Evolutionary conservation across 2,888 invertebrate genomes (phyloP).

Genomic region (Baccha elongata): DNA sequence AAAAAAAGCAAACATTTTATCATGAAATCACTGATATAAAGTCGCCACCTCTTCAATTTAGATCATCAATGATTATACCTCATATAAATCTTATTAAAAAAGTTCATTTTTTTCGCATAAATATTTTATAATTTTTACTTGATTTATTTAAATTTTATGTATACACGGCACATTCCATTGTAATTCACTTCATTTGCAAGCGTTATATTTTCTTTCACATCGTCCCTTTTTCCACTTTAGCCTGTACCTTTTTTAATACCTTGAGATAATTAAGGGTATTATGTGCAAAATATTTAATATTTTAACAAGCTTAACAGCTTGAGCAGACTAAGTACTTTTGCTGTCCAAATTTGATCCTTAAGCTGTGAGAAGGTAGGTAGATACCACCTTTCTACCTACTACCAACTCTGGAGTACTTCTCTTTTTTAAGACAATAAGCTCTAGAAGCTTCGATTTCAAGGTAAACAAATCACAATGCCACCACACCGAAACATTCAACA

Average conservation of each 20-base stretch:
- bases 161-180: too few species aligned
- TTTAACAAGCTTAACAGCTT: conserved; percentile 18
- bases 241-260: neutral
- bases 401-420: neutral
- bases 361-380: too few species aligned
- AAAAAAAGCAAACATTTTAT: too few species aligned
- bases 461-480: conserved; percentile 1
- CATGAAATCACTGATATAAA: too few species aligned
- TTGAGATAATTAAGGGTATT: neutral
- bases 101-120: too few species aligned
- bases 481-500: neutral
- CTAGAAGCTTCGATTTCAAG: conserved; percentile 14
- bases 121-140: too few species aligned
- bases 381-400: too few species aligned
- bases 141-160: too few species aligned
- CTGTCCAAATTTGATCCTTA: neutral
- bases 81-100: too few species aligned
- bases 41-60: too few species aligned
- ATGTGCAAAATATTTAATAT: conserved; percentile 4
- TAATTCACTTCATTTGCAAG: neutral
- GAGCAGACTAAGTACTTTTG: neutral
- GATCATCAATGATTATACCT: too few species aligned
- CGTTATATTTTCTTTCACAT: neutral
- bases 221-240: neutral
- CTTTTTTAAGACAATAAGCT: conserved; percentile 5